A percentile compares a stretch with the other conserved stretches of the same genome.
phyloP scores from a whole-genome alignment of 1,140 invertebrate species.

The Amyelois transitella region DNA sequence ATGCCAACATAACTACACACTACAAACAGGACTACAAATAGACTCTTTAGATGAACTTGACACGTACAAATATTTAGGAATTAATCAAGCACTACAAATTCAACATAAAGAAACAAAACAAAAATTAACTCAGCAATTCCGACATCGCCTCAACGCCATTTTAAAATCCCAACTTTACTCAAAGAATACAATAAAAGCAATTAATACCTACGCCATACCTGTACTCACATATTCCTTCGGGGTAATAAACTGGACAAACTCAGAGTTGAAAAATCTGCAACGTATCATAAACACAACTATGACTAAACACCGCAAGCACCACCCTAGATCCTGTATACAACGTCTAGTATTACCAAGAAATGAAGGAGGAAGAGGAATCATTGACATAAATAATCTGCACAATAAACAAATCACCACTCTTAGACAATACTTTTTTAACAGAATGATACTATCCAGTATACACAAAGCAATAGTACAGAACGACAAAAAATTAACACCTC shows the following conservation, averaged over 20 bases:
- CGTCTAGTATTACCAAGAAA: too few relatives aligned
- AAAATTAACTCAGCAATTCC: not conserved
- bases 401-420: constrained; percentile 8
- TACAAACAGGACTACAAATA: not conserved
- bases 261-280: not conserved
- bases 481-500: constrained; percentile 16
- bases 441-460: constrained; percentile 1
- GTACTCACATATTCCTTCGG: not conserved
- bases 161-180: too few relatives aligned
- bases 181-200: too few relatives aligned
- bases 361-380: constrained; percentile 11
- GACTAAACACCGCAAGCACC: not conserved
- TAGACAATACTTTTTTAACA: constrained; percentile 8
- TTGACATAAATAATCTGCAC: constrained; percentile 7
- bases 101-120: not conserved
- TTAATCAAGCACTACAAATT: not conserved
- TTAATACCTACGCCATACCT: too few relatives aligned
- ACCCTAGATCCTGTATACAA: too few relatives aligned
- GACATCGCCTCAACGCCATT: too few relatives aligned
- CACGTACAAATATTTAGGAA: not conserved
- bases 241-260: too few relatives aligned
- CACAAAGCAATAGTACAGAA: constrained; percentile 10
- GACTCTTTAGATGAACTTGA: not conserved
- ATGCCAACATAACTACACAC: not conserved
- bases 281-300: not conserved